Percentiles rank a stretch among this genome's conserved stretches.
Evolutionary conservation across 1,140 invertebrate genomes (phyloP).

Genomic region (Antheraea mylitta): DNA sequence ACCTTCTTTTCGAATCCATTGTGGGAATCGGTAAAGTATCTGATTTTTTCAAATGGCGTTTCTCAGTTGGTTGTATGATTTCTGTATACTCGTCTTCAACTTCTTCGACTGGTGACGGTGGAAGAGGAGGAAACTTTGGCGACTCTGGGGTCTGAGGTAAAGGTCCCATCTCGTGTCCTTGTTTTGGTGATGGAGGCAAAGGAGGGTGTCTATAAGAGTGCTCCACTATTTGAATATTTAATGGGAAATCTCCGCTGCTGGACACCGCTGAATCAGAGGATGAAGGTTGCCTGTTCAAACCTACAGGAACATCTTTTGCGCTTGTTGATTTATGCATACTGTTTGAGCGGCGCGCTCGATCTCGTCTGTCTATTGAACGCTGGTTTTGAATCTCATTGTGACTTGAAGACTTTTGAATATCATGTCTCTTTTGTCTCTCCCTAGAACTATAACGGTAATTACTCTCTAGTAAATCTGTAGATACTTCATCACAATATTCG

Average conservation of each 20-base stretch:
- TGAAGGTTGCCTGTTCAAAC: conserved; percentile 73
- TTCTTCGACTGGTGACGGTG: conserved; percentile 88
- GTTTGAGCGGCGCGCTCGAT: conserved; percentile 74
- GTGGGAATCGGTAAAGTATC: conserved; percentile 78
- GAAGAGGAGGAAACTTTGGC: conserved; percentile 88
- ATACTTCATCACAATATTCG: conserved; percentile 77
- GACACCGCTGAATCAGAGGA: conserved; percentile 73
- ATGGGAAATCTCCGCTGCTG: conserved; percentile 73
- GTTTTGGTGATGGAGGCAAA: conserved; percentile 57
- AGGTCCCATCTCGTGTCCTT: conserved; percentile 69
- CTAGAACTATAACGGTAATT: conserved; percentile 75
- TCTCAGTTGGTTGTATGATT: conserved; percentile 79
- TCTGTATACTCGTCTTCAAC: conserved; percentile 87
- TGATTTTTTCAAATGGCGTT: conserved; percentile 70
- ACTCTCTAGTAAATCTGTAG: conserved; percentile 75
- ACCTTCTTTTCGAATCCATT: conserved; percentile 59
- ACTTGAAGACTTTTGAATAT: conserved; percentile 80
- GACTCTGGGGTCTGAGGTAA: conserved; percentile 79
- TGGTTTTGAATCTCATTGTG: conserved; percentile 80
- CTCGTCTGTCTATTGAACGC: conserved; percentile 78
- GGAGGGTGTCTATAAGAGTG: conserved; percentile 71
- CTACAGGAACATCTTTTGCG: conserved; percentile 83
- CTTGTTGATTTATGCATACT: conserved; percentile 85
- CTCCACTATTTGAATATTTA: conserved; percentile 77
- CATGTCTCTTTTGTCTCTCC: conserved; percentile 76